Evolutionary conservation across 1,140 invertebrate genomes (phyloP).

Genomic region (Colletes gigas): DNA sequence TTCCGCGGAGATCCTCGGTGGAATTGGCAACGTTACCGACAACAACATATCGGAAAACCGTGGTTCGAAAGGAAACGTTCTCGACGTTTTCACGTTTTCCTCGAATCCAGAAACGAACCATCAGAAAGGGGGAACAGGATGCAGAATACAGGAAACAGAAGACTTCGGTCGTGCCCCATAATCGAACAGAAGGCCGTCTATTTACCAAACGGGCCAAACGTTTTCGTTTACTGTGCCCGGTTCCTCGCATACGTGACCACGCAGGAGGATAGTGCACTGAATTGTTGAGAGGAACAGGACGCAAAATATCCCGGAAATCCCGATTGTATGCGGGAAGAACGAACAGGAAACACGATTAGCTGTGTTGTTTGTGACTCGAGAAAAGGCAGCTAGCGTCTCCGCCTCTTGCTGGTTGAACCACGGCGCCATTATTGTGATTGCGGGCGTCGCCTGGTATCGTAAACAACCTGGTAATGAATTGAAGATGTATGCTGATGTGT

Average conservation of each 20-base stretch:
- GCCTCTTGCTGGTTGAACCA: neutral
- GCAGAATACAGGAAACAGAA: neutral
- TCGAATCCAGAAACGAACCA: neutral
- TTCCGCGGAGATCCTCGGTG: too few relatives aligned
- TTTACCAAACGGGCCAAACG: neutral
- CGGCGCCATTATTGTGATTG: neutral
- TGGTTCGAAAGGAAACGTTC: neutral
- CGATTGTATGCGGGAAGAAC: neutral
- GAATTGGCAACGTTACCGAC: too few relatives aligned
- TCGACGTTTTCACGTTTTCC: neutral
- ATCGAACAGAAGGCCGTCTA: neutral
- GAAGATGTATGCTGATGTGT: too few relatives aligned
- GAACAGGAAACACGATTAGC: neutral
- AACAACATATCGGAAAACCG: neutral
- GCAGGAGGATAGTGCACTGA: neutral
- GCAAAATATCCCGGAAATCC: neutral
- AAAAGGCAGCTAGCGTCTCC: neutral
- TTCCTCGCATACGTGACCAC: slow-evolving; percentile 8
- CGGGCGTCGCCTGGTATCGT: neutral
- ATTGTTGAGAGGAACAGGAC: neutral
- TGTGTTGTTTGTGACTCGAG: neutral
- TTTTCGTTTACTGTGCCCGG: neutral
- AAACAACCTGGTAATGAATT: neutral
- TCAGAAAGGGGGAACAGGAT: neutral
- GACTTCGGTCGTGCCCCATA: neutral